A percentile compares a stretch with the other conserved stretches of the same genome.
Conservation (phyloP, 2,888 invertebrate species). For the Drosophila testacea region DNA sequence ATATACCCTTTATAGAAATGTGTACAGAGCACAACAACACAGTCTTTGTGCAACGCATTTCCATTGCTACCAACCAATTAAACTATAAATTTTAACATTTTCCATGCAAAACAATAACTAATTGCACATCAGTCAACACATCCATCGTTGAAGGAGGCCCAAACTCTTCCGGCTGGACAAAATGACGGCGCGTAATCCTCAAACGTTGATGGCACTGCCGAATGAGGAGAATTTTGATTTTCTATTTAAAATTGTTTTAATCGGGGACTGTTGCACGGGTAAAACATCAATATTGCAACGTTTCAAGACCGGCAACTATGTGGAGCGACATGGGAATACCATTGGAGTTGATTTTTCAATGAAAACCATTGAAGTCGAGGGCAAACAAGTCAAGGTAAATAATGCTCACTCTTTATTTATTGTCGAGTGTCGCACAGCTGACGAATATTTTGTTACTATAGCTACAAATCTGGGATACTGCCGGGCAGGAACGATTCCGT, state of each 20-base stretch:
- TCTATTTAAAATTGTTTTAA: conserved; percentile 96
- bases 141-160: conserved; percentile 26
- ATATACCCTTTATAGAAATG: conserved; percentile 26
- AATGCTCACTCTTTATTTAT: background rate
- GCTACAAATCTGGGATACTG: conserved; percentile 97
- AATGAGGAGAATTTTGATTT: conserved; percentile 95
- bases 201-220: conserved; percentile 90
- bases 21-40: conserved; percentile 44
- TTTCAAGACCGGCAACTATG: conserved; percentile 97
- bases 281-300: conserved; percentile 98
- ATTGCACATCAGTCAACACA: conserved; percentile 26
- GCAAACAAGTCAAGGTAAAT: conserved; percentile 96
- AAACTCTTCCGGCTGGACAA: conserved; percentile 16
- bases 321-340: conserved; percentile 97
- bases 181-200: conserved; percentile 91
- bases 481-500: conserved; percentile 97
- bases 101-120: conserved; percentile 53
- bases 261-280: conserved; percentile 95
- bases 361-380: conserved; percentile 97
- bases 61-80: conserved; percentile 46
- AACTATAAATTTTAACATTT: conserved; percentile 39
- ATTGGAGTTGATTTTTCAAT: conserved; percentile 99
- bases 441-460: conserved; percentile 40
- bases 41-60: conserved; percentile 66
- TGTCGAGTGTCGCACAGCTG: conserved; percentile 3